phyloP scores from a whole-genome alignment of 2,888 invertebrate genomes.

The Bellardia pandia region DNA sequence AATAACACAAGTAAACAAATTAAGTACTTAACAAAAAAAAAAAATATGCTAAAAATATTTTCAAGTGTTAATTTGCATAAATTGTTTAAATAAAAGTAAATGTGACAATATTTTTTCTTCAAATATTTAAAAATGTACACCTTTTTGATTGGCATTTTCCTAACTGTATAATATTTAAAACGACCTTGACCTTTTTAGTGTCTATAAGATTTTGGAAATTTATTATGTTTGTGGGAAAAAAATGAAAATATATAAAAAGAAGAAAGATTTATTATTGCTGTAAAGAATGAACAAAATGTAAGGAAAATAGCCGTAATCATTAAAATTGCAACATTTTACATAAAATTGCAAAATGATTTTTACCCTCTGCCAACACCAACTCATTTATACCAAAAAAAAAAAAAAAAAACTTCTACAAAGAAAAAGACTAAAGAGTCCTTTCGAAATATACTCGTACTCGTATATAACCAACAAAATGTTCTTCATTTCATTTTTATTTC shows the following conservation, averaged over 20 bases:
- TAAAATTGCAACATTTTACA: constrained; percentile 57
- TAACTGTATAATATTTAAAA: constrained; percentile 2
- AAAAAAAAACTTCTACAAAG: not conserved
- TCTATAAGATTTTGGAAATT: constrained; percentile 27
- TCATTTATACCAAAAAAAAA: not conserved
- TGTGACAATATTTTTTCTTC: not conserved
- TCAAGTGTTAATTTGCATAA: constrained; percentile 26
- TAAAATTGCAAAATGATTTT: constrained; percentile 52
- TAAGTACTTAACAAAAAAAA: not conserved
- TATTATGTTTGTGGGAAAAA: constrained; percentile 7
- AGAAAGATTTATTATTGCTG: constrained; percentile 46
- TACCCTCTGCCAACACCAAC: constrained; percentile 19
- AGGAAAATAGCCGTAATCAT: constrained; percentile 48
- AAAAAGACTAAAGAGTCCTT: not conserved
- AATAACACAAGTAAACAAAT: not conserved
- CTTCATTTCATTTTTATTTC: not conserved
- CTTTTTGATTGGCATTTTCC: not conserved
- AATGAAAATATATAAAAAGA: constrained; percentile 10
- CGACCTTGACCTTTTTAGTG: constrained; percentile 32
- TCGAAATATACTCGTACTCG: not conserved
- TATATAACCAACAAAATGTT: not conserved
- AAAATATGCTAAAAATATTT: constrained; percentile 1
- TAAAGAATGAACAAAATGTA: constrained; percentile 13
- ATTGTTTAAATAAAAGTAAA: not conserved
- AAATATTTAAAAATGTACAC: not conserved